Evolutionary conservation across 1,140 invertebrate genomes (phyloP).

Genomic region (Aleiodes sp.): DNA sequence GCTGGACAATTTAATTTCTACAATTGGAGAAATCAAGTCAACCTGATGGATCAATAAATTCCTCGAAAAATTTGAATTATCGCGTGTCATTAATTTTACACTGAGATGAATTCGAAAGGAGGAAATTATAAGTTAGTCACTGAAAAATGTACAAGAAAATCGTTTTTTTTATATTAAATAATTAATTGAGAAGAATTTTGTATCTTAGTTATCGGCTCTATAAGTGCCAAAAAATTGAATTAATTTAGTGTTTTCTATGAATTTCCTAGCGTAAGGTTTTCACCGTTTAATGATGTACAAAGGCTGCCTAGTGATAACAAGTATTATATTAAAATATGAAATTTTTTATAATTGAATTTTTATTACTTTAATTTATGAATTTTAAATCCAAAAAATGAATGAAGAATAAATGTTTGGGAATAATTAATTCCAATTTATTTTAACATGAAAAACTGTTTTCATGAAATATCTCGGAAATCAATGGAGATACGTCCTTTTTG

Average conservation of each 20-base stretch:
- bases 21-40: constrained; percentile 47
- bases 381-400: too few relatives aligned
- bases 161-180: background rate
- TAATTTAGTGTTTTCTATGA: background rate
- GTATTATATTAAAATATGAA: constrained; percentile 8
- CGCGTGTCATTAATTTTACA: too few relatives aligned
- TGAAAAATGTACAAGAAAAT: constrained; percentile 1
- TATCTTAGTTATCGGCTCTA: background rate
- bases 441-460: too few relatives aligned
- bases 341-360: background rate
- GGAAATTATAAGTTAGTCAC: too few relatives aligned
- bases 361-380: too few relatives aligned
- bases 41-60: background rate
- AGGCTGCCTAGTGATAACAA: constrained; percentile 21
- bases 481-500: too few relatives aligned
- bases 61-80: too few relatives aligned
- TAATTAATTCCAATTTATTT: too few relatives aligned
- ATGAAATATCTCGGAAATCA: too few relatives aligned
- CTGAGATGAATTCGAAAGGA: too few relatives aligned
- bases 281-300: constrained; percentile 14
- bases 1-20: constrained; percentile 83
- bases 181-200: background rate
- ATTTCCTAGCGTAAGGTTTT: background rate
- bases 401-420: too few relatives aligned
- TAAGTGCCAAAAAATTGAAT: background rate